These are phyloP conservation scores for Stichopus horrens DNA, from an alignment of 53 echinoderm and acorn worm genomes.

Conservation along the genomic window DNA sequence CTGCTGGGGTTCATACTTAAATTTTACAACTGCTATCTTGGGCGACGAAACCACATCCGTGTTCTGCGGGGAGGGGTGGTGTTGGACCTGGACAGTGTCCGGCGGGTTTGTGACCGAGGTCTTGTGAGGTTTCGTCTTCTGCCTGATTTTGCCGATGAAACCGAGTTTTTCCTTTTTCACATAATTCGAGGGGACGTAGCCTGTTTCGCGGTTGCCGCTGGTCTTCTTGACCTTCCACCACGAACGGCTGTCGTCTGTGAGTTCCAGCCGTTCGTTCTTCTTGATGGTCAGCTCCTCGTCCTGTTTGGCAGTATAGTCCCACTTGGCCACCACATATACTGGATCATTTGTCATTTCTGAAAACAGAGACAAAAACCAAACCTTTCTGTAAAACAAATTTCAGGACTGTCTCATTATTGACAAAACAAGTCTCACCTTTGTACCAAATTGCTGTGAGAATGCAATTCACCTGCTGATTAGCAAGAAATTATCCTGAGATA, in stretches of 20 bases:
- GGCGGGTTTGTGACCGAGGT: slow-evolving; percentile 10
- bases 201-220: slow-evolving; percentile 56
- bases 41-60: slow-evolving; percentile 56
- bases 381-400: too few relatives aligned
- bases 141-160: slow-evolving; percentile 55
- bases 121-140: slow-evolving; percentile 38
- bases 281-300: slow-evolving; percentile 90
- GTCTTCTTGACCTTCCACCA: slow-evolving; percentile 97
- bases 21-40: slow-evolving; percentile 70
- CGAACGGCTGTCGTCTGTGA: slow-evolving; percentile 87
- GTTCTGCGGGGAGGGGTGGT: slow-evolving; percentile 41
- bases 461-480: too few relatives aligned
- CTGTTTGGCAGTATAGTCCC: slow-evolving; percentile 98
- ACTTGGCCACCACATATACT: slow-evolving; percentile 93
- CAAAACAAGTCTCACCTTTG: too few relatives aligned
- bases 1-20: slow-evolving; percentile 72
- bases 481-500: too few relatives aligned
- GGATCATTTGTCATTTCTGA: slow-evolving; percentile 95
- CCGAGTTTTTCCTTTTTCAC: slow-evolving; percentile 82
- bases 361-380: slow-evolving; percentile 26
- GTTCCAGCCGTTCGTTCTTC: slow-evolving; percentile 80
- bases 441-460: too few relatives aligned
- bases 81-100: slow-evolving; percentile 5
- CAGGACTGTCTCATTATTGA: too few relatives aligned
- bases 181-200: slow-evolving; percentile 98